These are phyloP conservation scores for Archivesica marissinica DNA, from an alignment of 1,140 invertebrate genomes.

Conservation along the genomic window DNA sequence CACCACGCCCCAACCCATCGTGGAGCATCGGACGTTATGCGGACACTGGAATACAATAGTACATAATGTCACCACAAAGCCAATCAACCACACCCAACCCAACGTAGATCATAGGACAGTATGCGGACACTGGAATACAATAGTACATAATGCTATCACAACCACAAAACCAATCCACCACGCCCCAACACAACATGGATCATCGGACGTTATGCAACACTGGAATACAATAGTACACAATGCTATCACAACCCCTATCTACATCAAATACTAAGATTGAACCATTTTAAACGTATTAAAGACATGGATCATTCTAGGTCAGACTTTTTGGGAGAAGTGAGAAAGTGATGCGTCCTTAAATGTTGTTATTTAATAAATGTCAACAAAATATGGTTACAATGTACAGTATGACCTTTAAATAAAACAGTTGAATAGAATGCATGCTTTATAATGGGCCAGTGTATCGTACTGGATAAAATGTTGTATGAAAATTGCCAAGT, in stretches of 20 bases:
- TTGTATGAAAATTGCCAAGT: no score
- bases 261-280: no score
- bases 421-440: no score
- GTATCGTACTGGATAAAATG: no score
- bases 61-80: conserved; percentile 90
- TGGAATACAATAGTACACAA: conserved; percentile 83
- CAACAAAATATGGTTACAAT: no score
- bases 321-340: no score
- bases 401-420: no score
- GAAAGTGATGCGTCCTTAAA: no score
- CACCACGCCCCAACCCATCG: conserved; percentile 98
- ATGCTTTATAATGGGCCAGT: no score
- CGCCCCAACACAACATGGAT: conserved; percentile 95
- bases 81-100: conserved; percentile 99
- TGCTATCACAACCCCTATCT: conserved; percentile 95
- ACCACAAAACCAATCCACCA: conserved; percentile 98
- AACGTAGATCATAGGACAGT: conserved; percentile 90
- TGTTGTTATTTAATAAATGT: no score
- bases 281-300: no score
- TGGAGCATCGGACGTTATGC: conserved; percentile 89
- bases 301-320: no score
- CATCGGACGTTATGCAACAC: conserved; percentile 89
- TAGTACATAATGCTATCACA: conserved; percentile 87
- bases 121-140: conserved; percentile 87
- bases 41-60: conserved; percentile 85